Percentiles rank a stretch among this genome's conserved stretches.
phyloP scores from a whole-genome alignment of 2,888 invertebrate genomes.

The Harpalus rubripes region DNA sequence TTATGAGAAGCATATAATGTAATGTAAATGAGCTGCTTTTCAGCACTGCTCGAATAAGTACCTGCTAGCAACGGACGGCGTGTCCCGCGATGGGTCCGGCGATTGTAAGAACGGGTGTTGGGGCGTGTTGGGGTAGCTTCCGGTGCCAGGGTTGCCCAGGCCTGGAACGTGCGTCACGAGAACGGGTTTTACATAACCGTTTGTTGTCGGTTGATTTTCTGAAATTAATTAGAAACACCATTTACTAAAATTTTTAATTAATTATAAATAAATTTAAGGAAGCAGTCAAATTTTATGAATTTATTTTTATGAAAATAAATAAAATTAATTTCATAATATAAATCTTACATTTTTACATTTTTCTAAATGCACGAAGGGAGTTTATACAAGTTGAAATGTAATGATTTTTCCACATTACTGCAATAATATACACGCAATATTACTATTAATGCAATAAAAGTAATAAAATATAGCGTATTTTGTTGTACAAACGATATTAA shows the following conservation, averaged over 20 bases:
- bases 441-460: too few species aligned
- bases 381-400: too few species aligned
- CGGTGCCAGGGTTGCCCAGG: conserved; percentile 78
- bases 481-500: too few species aligned
- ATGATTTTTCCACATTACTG: too few species aligned
- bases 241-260: background rate
- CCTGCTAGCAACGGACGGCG: conserved; percentile 89
- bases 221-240: conserved; percentile 56
- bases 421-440: too few species aligned
- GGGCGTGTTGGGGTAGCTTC: conserved; percentile 83
- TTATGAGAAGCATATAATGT: conserved; percentile 46
- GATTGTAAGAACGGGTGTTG: conserved; percentile 85
- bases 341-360: too few species aligned
- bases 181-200: conserved; percentile 92
- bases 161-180: conserved; percentile 91
- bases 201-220: conserved; percentile 82
- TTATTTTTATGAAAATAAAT: too few species aligned
- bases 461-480: too few species aligned
- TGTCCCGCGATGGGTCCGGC: conserved; percentile 87
- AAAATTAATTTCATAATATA: too few species aligned
- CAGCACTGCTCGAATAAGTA: conserved; percentile 73
- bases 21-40: conserved; percentile 19
- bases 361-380: too few species aligned
- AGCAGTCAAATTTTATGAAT: too few species aligned
- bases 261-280: too few species aligned